Evolutionary conservation across 2,797 vertebrate genomes (phyloP), one percentile per base, ranked within the genome.

Genomic region (Meriones psammophilus): DNA sequence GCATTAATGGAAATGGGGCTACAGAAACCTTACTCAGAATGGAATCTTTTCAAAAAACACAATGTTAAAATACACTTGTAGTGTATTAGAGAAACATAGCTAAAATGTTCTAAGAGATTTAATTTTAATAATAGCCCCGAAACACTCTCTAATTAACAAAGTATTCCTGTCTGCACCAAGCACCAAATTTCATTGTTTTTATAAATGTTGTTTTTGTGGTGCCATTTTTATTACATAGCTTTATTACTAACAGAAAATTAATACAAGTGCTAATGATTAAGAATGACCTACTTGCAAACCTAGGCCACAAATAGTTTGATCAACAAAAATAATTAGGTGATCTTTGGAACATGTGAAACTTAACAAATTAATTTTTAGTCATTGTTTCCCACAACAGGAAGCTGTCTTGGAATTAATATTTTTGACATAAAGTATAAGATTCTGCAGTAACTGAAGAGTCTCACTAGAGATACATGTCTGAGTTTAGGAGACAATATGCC

Each of bases 111-210:
- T 18, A 68, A 33, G 66, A 84, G 28, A 68, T 66, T 46, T 58
- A 50, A 84, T 56, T 88, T 92, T 42, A 92, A 78, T 88, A 73
- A 79, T 93, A 83, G 20, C 6, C 73, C 84, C 18, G 13, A 93
- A 92, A 36, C 24, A 92, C 42, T 69, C 26, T 95, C 8, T 85
- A 86, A 89, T 81, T 89, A 95, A 28, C 46, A 56, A 79, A 87
- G 8, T 24, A 46, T 42, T 64, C 26, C 4, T 85, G 30, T 86
- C 58, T 28, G 36, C 20, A 26, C 26, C 10, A 96, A 77, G 4
- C 60, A 92, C 22, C 46, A 79, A 42, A 36, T 86, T 92, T 39
- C 92, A 94, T 95, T 77, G 91, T 50, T 95, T 93, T 86, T 90
- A 78, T 71, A 93, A 95, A 60, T 84, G 30, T 73, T 13, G 42